Evolutionary conservation across 1,140 invertebrate genomes (phyloP).

Genomic region (Luehdorfia chinensis): DNA sequence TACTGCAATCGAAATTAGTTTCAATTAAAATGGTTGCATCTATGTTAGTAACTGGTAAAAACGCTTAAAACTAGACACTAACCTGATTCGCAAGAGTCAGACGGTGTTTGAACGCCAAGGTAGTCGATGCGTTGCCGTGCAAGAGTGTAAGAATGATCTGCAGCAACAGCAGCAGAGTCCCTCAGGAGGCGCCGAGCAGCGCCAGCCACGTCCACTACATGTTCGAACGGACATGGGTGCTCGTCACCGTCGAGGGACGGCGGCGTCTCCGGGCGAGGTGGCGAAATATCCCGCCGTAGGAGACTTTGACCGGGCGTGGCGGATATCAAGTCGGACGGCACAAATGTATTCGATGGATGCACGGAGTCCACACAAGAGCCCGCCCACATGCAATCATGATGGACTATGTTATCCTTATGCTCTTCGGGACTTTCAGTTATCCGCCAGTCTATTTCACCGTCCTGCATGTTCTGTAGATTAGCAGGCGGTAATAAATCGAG

Average conservation of each 20-base stretch:
- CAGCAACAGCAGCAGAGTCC: conserved; percentile 65
- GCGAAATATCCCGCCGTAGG: conserved; percentile 49
- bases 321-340: conserved; percentile 45
- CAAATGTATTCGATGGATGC: conserved; percentile 57
- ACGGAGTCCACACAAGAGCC: conserved; percentile 61
- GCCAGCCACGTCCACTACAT: conserved; percentile 60
- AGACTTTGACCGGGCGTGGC: conserved; percentile 54
- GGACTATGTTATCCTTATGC: conserved; percentile 63
- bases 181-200: conserved; percentile 55
- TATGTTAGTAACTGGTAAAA: too few relatives aligned
- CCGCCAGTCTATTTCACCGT: conserved; percentile 56
- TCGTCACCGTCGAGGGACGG: conserved; percentile 66
- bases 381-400: conserved; percentile 75
- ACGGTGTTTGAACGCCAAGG: conserved; percentile 87
- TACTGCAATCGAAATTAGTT: too few relatives aligned
- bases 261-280: conserved; percentile 53
- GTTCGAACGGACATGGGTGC: conserved; percentile 58
- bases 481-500: conserved; percentile 49
- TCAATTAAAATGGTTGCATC: too few relatives aligned
- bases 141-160: conserved; percentile 85
- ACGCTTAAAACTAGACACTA: conserved; percentile 31
- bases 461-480: conserved; percentile 39
- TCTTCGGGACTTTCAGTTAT: conserved; percentile 55
- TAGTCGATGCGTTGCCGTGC: conserved; percentile 78
- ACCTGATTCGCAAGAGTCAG: conserved; percentile 88